These are phyloP conservation scores for Protomyctophum bolini DNA, from an alignment of 2,113 vertebrate species.

Conservation along the genomic window DNA sequence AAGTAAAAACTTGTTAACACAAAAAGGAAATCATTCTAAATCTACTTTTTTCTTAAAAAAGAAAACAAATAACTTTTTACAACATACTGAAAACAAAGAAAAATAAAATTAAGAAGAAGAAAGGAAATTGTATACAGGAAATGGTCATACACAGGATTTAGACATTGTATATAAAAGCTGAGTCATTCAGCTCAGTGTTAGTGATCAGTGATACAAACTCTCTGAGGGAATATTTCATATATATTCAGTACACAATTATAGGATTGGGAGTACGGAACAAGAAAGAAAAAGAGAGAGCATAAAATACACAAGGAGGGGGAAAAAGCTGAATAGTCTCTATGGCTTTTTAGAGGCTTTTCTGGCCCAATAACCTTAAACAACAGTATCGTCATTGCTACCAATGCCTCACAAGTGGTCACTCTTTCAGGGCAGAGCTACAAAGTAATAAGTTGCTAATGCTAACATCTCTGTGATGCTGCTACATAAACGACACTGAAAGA, in stretches of 20 bases:
- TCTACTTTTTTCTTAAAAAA: constrained; percentile 39
- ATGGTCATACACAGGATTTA: constrained; percentile 60
- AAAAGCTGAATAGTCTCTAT: constrained; percentile 64
- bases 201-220: constrained; percentile 78
- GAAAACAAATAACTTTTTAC: constrained; percentile 55
- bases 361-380: constrained; percentile 51
- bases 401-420: not conserved
- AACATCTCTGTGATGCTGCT: no score
- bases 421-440: constrained; percentile 25
- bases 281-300: constrained; percentile 27
- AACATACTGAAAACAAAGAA: constrained; percentile 54
- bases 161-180: constrained; percentile 75
- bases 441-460: not conserved
- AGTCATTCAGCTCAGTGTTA: constrained; percentile 73
- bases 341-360: constrained; percentile 64
- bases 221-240: constrained; percentile 68
- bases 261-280: constrained; percentile 34
- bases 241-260: constrained; percentile 61
- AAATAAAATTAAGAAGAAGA: constrained; percentile 56
- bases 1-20: constrained; percentile 43
- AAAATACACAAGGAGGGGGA: not conserved
- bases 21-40: constrained; percentile 53
- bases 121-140: constrained; percentile 62
- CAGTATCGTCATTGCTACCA: constrained; percentile 15
- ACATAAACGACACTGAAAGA: no score